Conservation (phyloP, 2,888 invertebrate genomes). For the Chrysolina americana region DNA sequence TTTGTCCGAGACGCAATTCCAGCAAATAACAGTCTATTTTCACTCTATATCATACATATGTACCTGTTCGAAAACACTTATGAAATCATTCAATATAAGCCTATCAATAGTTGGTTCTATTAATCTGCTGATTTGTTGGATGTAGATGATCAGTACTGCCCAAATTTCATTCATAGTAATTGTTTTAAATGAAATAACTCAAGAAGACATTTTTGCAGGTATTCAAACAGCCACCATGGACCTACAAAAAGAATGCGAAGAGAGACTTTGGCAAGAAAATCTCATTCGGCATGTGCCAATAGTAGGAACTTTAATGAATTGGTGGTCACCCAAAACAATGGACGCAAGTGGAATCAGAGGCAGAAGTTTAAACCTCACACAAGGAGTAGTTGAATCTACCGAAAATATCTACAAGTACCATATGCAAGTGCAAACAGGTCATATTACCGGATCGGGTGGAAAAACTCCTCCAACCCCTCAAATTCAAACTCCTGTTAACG, state of each 20-base stretch:
- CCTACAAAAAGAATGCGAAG: constrained; percentile 90
- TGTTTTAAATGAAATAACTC: too few relatives aligned
- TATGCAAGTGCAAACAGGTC: constrained; percentile 82
- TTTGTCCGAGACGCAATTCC: too few relatives aligned
- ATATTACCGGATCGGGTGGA: constrained; percentile 70
- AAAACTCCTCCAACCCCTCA: constrained; percentile 79
- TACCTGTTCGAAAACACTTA: too few relatives aligned
- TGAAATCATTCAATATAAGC: too few relatives aligned
- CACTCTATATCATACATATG: too few relatives aligned
- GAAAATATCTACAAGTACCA: constrained; percentile 86
- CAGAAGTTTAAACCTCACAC: constrained; percentile 83
- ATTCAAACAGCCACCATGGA: constrained; percentile 95
- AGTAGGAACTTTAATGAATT: constrained; percentile 93
- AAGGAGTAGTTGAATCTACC: constrained; percentile 87
- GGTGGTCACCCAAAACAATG: constrained; percentile 90
- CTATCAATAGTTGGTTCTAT: too few relatives aligned
- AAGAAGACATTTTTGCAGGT: constrained; percentile 76
- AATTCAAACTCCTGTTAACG: constrained; percentile 79
- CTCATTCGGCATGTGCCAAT: constrained; percentile 94
- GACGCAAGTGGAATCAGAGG: constrained; percentile 86
- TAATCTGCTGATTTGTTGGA: too few relatives aligned
- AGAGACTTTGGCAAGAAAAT: constrained; percentile 94
- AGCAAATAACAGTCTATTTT: too few relatives aligned
- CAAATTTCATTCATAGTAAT: too few relatives aligned
- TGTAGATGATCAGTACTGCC: too few relatives aligned